Base-by-base conservation (phyloP, 2,113 vertebrate genomes). In the Pollimyrus isidori region DNA sequence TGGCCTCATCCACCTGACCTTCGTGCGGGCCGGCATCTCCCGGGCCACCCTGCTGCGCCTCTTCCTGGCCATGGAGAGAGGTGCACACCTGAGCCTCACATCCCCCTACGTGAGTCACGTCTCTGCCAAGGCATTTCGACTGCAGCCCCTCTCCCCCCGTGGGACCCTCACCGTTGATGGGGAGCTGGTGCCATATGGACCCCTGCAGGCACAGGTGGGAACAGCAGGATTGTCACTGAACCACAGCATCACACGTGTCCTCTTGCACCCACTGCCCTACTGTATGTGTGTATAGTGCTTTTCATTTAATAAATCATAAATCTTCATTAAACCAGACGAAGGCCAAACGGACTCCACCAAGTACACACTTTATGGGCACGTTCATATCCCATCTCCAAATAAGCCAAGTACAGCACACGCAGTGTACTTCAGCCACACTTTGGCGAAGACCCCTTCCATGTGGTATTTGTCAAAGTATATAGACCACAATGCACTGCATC, bases 151-250 rank as follows among this genome's bases (percentile, higher is more conserved):
- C 30, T 97, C 97, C 0, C 62, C 93, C 1, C 94, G 96, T 5
- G 97, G 97, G 4, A 96, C 97, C 21, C 94, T 98, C 52, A 98
- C 97, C 0, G 97, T 98, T 90, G 97, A 98, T 0, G 97, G 97
- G 2, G 97, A 98, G 89, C 92, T 96, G 88, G 97, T 98, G 87
- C 97, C 97, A 52, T 98, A 97, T 0, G 97, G 97, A 52, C 97
- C 97, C 0, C 91, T 98, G 30, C 97, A 98, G 94, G 97, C 96
- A 0, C 97, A 98, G 95, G 92, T 98, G 53, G 93, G 94, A 49
- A 26, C 39, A 30, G 2, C 39, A 42, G 19, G 15, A 48, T 48
- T 26, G 45, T 21, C 21, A 7, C 48, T 49, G n/a, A 46, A 0
- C 19, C 46, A 10, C 50, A 58, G n/a, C 35, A 11, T 65, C n/a